A percentile compares a stretch with the other conserved stretches of the same genome.
These are phyloP conservation scores for Lethrus apterus DNA, from an alignment of 1,140 invertebrate genomes.

Conservation along the genomic window DNA sequence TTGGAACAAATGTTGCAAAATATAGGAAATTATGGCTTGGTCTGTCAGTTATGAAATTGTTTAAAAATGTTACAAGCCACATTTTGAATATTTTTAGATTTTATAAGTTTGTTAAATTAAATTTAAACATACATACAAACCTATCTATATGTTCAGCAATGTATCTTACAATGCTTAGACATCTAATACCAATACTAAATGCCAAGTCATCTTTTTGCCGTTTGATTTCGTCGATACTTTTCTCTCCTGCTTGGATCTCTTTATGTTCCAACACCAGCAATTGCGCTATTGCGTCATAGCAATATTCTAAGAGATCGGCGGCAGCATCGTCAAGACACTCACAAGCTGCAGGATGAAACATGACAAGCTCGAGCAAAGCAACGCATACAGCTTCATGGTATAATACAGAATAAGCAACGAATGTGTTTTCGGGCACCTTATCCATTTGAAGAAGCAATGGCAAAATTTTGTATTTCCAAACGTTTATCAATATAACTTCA, in stretches of 20 bases:
- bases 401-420: slow-evolving; percentile 57
- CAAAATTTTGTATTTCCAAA: slow-evolving; percentile 70
- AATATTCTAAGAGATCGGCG: slow-evolving; percentile 68
- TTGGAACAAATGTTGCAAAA: too few relatives aligned
- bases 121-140: slow-evolving; percentile 10
- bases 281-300: slow-evolving; percentile 41
- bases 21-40: too few relatives aligned
- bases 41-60: too few relatives aligned
- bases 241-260: slow-evolving; percentile 27
- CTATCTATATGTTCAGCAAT: slow-evolving; percentile 43
- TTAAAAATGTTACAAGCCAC: too few relatives aligned
- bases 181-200: slow-evolving; percentile 64
- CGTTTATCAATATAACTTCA: slow-evolving; percentile 65
- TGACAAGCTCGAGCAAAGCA: slow-evolving; percentile 63
- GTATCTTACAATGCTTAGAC: slow-evolving; percentile 61
- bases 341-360: slow-evolving; percentile 65
- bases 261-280: slow-evolving; percentile 32
- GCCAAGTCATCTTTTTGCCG: slow-evolving; percentile 56
- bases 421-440: slow-evolving; percentile 56
- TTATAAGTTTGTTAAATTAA: too few relatives aligned
- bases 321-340: slow-evolving; percentile 59
- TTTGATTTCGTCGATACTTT: slow-evolving; percentile 35
- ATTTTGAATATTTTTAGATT: too few relatives aligned
- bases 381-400: slow-evolving; percentile 46
- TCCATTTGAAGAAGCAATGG: slow-evolving; percentile 60